Conservation (phyloP, 2,113 vertebrate genomes). For the Ammodytes marinus region DNA sequence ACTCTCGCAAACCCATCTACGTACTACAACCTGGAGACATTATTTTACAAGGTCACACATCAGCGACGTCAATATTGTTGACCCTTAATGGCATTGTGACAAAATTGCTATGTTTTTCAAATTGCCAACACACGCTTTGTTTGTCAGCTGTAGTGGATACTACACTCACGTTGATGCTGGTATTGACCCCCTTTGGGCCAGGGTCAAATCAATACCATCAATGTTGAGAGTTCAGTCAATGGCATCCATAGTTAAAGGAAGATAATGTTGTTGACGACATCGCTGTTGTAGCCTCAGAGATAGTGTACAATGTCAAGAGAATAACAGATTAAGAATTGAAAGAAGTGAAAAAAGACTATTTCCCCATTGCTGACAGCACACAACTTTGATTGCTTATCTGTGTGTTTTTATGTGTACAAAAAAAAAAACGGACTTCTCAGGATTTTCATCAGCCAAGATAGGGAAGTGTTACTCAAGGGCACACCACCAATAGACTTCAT, state of each 20-base stretch:
- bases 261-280: slow-evolving; percentile 31
- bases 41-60: slow-evolving; percentile 6
- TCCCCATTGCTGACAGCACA: neutral
- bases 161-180: neutral
- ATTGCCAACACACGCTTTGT: neutral
- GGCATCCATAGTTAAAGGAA: slow-evolving; percentile 28
- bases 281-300: neutral
- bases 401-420: neutral
- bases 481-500: neutral
- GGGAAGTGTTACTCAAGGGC: neutral
- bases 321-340: slow-evolving; percentile 18
- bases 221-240: slow-evolving; percentile 35
- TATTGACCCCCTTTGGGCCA: slow-evolving; percentile 33
- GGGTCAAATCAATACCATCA: slow-evolving; percentile 37
- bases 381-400: neutral
- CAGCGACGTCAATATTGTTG: neutral
- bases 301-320: slow-evolving; percentile 6
- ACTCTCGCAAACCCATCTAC: slow-evolving; percentile 1
- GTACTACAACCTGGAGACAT: neutral
- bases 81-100: neutral
- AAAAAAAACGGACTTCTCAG: neutral
- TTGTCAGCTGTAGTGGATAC: slow-evolving; percentile 8
- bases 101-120: neutral
- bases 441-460: slow-evolving; percentile 9
- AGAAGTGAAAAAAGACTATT: neutral